Percentiles rank a stretch among this genome's conserved stretches.
Conservation (phyloP, 2,888 invertebrate species). For the Pegoplata infirma region DNA sequence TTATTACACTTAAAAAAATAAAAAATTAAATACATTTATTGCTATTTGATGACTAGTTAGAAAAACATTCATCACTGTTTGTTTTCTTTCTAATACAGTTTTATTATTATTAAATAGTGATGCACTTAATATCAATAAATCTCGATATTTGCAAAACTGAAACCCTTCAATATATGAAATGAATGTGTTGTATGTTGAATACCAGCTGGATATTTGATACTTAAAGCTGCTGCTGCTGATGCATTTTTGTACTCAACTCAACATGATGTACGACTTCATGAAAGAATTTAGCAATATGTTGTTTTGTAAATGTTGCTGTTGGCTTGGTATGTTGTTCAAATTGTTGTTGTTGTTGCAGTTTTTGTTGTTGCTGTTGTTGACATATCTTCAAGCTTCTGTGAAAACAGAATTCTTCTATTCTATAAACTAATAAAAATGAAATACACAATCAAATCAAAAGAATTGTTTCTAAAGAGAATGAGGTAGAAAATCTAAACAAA, state of each 20-base stretch:
- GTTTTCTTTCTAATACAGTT: conserved; percentile 18
- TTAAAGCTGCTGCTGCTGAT: no score
- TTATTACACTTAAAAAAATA: neutral
- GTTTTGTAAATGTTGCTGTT: no score
- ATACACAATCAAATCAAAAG: conserved; percentile 54
- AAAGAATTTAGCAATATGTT: conserved; percentile 49
- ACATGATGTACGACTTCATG: conserved; percentile 59
- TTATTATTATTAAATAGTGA: conserved; percentile 58
- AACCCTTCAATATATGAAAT: conserved; percentile 52
- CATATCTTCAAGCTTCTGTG: conserved; percentile 53
- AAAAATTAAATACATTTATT: conserved; percentile 49
- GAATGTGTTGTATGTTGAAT: conserved; percentile 13
- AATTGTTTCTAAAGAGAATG: neutral
- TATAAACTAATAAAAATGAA: conserved; percentile 57
- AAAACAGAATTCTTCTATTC: conserved; percentile 53
- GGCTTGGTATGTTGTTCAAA: conserved; percentile 49
- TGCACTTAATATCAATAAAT: conserved; percentile 59
- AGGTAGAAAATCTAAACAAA: conserved; percentile 28
- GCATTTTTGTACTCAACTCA: conserved; percentile 45
- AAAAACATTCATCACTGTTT: conserved; percentile 60
- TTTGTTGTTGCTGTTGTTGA: conserved; percentile 12
- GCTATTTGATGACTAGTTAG: conserved; percentile 55
- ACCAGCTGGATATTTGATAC: conserved; percentile 8
- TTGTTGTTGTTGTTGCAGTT: conserved; percentile 9
- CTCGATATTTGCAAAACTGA: conserved; percentile 31